Base-by-base conservation (phyloP, 2,113 vertebrate genomes). In the Tonatia bakeri region DNA sequence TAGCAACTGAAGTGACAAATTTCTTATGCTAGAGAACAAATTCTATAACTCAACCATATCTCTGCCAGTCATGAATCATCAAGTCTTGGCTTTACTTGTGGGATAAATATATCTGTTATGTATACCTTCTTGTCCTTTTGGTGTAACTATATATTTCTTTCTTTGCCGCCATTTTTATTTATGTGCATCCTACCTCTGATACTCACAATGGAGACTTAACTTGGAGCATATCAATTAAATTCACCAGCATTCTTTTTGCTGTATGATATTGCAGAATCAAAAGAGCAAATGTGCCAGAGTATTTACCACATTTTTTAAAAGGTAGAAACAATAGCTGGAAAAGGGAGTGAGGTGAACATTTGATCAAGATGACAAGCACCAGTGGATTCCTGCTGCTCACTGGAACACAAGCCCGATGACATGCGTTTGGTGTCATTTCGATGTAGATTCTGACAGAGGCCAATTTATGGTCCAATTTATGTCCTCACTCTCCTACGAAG, bases 381-480 rank as follows among this genome's bases (percentile, higher is more conserved):
- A 79, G 97, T 97, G 91, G 94, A 92, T 96, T 97, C 97, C 96
- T 90, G 96, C 97, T 96, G 97, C 88, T 95, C 82, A 95, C 96
- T 95, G 90, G 95, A 98, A 97, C 72, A 87, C 87, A 92, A 95
- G 90, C 86, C 67, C 4, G 94, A 98, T 98, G 98, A 98, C 98
- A 98, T 0, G 7, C 97, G 98, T 97, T 98, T 98, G 97, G 98
- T 98, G 97, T 98, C 97, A 95, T 97, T 98, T 98, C 59, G 95
- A 98, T 98, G 98, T 97, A 98, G 98, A 98, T 98, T 98, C 97
- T 97, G 98, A 98, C 98, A 98, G 47, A 97, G 98, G 98, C 98
- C 98, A 98, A 98, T 99, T 98, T 98, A 98, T 98, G 97, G 98
- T 83, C 98, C 98, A 98, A 98, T 98, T 99, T 98, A 98, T 98